Evolutionary conservation across 2,113 vertebrate genomes (phyloP), one percentile per base, ranked within the genome.

Genomic region (Ictalurus punctatus): DNA sequence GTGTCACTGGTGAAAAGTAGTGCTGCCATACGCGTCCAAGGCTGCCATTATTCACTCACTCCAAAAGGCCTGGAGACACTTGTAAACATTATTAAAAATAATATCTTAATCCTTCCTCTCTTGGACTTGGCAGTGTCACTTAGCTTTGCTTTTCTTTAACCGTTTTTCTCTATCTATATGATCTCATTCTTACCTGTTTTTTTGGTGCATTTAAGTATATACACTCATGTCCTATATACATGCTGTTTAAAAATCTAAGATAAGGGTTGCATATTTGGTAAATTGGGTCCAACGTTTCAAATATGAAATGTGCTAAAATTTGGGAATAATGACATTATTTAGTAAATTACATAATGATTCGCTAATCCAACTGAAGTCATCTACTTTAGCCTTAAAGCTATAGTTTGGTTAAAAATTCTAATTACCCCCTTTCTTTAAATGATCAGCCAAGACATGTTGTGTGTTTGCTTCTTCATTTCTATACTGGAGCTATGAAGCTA

Each of bases 51-150:
- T 96, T 97, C 97, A 97, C 95, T 63, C 92, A 79, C 95, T 96
- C 95, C 83, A 95, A 97, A 97, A 96, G 96, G 96, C 96, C 96
- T 96, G 95, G 96, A 96, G 96, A 96, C 95, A 96, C 96, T 97
- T 97, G 97, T 97, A 97, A 97, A 97, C 97, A 97, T 97, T 97
- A 97, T 97, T 97, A 97, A 97, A 97, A 97, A 97, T 97, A 97
- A 97, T 97, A 97, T 97, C 97, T 96, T 96, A 96, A 97, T 96
- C 96, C 95, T 97, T 97, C 96, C 96, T 96, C 96, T 96, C 95
- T 96, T 96, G 95, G 96, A 96, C 95, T 96, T 93, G 94, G 96
- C 92, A 93, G 94, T 96, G 97, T 96, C 96, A 96, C 95, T 96
- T 95, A 97, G 96, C 95, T 95, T 96, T 65, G 13, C 54, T 83